Evolutionary conservation across 2,113 vertebrate species (phyloP), one percentile per base, ranked within the genome.

Genomic region (Callorhinus ursinus): DNA sequence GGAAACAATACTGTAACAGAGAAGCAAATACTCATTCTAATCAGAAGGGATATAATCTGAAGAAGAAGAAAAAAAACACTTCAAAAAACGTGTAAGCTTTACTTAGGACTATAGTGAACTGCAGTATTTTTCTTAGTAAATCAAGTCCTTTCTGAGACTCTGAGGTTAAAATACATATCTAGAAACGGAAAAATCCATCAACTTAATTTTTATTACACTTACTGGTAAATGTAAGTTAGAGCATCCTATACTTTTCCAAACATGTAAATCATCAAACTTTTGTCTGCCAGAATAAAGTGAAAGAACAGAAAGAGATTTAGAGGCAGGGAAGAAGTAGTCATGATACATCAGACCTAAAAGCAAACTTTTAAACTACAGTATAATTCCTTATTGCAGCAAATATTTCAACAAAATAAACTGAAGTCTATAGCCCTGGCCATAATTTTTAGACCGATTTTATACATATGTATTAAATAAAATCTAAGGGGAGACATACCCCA

Each of bases 271-370:
- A 93, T 69, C 65, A 85, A 96, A 42, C 67, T 65, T 36, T 53
- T 71, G 21, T 33, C 31, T 71, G 33, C 6, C 67, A 83, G 51
- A 74, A 95, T 71, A 71, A 94, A 82, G 21, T 49, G 9, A 84
- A 89, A 92, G n/a, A 90, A 57, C 22, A 85, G 21, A 67, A 95
- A 90, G 87, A n/a, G 49, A 79, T 51, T 90, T 33, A 80, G 24
- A 86, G 9, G 22, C 5, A 90, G 24, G 1, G 14, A 91, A 86
- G 15, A 6, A 4, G 16, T 9, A 31, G 7, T 21, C 55, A 95
- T 53, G 61, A 15, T 63, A 86, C 19, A 28, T 31, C 71, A 86
- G 51, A 65, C 24, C n/a, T 59, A 57, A 93, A 80, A 53, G 13
- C 74, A 76, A 91, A 74, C 16, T 61, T 96, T 85, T 69, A 90